Conservation (phyloP, 1,140 invertebrate species). For the Penaeus chinensis region DNA sequence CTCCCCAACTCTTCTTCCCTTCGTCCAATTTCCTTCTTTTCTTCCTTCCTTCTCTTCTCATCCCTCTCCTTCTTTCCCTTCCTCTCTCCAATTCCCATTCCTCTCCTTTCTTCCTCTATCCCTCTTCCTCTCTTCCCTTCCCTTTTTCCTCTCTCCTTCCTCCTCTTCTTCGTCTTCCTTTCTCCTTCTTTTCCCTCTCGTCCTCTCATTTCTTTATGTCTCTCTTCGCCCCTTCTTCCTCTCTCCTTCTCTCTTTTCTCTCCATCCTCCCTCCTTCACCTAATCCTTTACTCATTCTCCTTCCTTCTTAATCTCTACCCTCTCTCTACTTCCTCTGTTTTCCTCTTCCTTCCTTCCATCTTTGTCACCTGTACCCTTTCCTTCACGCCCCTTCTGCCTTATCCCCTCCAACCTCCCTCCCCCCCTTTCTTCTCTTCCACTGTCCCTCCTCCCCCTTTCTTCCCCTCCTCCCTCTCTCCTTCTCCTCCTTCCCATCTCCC, state of each 20-base stretch:
- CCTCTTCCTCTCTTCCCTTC: neutral
- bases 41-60: neutral
- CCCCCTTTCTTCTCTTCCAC: neutral
- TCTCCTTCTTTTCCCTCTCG: neutral
- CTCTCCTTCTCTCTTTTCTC: neutral
- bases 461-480: neutral
- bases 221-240: too few species aligned
- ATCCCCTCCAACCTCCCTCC: too few species aligned
- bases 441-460: too few species aligned
- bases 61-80: neutral
- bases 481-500: too few species aligned
- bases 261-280: neutral
- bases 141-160: neutral
- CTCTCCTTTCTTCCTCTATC: neutral
- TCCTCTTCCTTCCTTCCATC: neutral
- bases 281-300: too few species aligned
- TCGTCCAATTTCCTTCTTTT: neutral
- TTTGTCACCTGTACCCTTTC: neutral
- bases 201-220: too few species aligned
- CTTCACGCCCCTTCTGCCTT: neutral
- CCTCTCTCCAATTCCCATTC: neutral
- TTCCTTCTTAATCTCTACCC: neutral
- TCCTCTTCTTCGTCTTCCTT: neutral
- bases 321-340: neutral
- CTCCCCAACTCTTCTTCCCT: neutral